These are phyloP conservation scores for Montipora capricornis DNA, from an alignment of 64 coral and sea anemone species.

Conservation along the genomic window DNA sequence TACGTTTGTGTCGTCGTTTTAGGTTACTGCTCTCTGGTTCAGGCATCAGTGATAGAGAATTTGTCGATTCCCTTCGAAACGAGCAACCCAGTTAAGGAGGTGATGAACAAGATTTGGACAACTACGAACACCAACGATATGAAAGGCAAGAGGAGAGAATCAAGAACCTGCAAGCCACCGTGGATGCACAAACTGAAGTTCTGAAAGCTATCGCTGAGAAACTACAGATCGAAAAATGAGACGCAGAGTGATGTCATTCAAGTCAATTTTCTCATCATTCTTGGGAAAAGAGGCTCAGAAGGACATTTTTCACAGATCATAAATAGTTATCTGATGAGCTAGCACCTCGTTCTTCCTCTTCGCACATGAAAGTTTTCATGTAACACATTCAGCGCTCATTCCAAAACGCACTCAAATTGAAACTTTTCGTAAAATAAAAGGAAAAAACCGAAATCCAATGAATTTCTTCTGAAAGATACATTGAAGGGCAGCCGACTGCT, in stretches of 20 bases:
- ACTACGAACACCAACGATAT: background rate
- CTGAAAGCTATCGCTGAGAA: conserved; percentile 57
- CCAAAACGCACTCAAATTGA: no score
- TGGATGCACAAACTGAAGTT: conserved; percentile 67
- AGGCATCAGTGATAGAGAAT: conserved; percentile 31
- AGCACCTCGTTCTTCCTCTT: no score
- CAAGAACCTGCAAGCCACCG: conserved; percentile 59
- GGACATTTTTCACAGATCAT: no score
- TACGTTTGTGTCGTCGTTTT: background rate
- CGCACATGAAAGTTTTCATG: no score
- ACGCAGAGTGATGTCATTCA: background rate
- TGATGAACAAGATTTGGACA: background rate
- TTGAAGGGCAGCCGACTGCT: no score
- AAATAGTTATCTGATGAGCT: no score
- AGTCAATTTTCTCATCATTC: background rate
- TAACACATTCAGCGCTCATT: no score
- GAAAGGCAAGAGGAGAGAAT: conserved; percentile 50
- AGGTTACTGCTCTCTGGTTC: conserved; percentile 47
- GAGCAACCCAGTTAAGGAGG: background rate
- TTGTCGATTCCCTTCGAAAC: conserved; percentile 6
- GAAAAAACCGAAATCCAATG: no score
- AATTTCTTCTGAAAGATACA: no score
- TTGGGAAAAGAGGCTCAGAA: no score
- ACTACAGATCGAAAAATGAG: conserved; percentile 6
- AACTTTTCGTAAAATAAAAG: no score